Base-by-base conservation (phyloP, 2,797 vertebrate genomes). In the Takifugu rubripes region DNA sequence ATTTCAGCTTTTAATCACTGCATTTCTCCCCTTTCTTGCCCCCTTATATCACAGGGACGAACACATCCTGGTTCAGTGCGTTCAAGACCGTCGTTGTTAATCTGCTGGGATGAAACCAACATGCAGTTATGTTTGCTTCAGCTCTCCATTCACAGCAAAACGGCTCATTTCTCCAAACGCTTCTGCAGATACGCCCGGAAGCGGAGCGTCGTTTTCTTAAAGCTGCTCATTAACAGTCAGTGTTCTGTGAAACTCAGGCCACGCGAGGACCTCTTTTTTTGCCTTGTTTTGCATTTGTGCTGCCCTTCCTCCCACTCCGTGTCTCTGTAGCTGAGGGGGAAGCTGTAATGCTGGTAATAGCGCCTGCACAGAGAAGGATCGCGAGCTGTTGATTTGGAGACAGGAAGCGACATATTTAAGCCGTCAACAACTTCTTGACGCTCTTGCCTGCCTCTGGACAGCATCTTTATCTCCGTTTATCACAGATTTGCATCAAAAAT, bases 261-360 rank as follows among this genome's bases (percentile, higher is more conserved):
- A 21, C 29, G 43, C 46, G 10, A 25, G 1, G 45, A 43, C 17
- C 43, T 44, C 4, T 44, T 10, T 44, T 56, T 64, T 15, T 48
- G 45, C 21, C 21, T 52, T 48, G 47, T 42, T 40, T 52, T 40
- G 16, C 36, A 25, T 24, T 3, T 31, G 36, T n/a, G 24, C 12
- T 25, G 4, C 4, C 29, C 58, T 14, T 36, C 26, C 3, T 31
- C 59, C 27, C 45, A 26, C 46, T 17, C n/a, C 40, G 16, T n/a
- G 25, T 55, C 65, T 56, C 52, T 48, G 52, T 55, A 65, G 69
- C 68, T 17, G 10, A 56, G 60, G 67, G 74, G 72, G 54, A 74
- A 79, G 70, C 74, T 64, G 50, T 81, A 81, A 87, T 75, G 66
- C 82, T 44, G 27, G 47, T 64, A 68, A 76, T 70, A 71, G 55